These are phyloP conservation scores for Adineta ricciae DNA, from an alignment of 2,888 invertebrate genomes.

Conservation along the genomic window DNA sequence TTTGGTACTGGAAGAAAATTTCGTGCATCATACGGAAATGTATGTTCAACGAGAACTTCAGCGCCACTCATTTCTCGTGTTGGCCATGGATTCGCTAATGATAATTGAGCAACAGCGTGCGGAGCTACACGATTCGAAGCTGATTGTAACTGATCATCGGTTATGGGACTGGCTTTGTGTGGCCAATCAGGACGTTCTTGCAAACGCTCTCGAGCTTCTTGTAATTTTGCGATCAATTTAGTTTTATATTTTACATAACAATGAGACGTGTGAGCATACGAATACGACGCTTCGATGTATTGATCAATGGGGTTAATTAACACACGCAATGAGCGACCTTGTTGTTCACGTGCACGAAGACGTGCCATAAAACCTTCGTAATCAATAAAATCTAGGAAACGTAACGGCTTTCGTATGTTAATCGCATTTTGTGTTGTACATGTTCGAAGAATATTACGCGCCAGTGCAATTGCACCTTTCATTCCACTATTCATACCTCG, in stretches of 20 bases:
- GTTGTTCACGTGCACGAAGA: neutral
- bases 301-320: neutral
- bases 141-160: neutral
- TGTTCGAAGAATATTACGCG: neutral
- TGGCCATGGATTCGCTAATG: slow-evolving; percentile 22
- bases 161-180: neutral
- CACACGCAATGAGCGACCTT: neutral
- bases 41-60: neutral
- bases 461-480: neutral
- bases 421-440: neutral
- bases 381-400: neutral
- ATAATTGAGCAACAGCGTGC: neutral
- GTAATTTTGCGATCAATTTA: neutral
- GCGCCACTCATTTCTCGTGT: slow-evolving; percentile 7
- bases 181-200: neutral
- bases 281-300: neutral
- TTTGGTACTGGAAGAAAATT: neutral
- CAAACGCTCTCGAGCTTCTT: neutral
- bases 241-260: neutral
- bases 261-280: neutral
- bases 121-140: neutral
- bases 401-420: neutral
- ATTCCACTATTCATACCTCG: neutral
- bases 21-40: neutral
- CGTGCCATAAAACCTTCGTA: slow-evolving; percentile 13